Conservation (phyloP, 2,113 vertebrate species). For the Jacana jacana region DNA sequence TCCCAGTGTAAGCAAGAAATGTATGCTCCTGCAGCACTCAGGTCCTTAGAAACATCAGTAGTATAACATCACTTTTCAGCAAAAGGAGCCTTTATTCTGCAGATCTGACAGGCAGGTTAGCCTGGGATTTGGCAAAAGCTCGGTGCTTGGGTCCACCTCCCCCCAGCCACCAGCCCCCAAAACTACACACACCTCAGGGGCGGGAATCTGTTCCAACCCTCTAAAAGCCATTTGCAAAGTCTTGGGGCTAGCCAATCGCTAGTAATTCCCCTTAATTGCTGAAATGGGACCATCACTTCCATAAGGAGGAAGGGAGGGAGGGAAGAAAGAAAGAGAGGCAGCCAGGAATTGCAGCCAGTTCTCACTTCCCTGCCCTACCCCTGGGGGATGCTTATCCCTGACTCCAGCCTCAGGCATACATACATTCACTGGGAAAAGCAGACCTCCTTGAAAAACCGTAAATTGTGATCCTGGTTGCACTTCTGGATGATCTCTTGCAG, state of each 20-base stretch:
- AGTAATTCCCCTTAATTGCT: not conserved
- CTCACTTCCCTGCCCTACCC: not conserved
- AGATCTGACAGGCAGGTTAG: not conserved
- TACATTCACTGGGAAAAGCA: not conserved
- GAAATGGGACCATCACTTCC: not conserved
- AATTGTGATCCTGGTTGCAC: not conserved
- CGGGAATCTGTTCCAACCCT: not conserved
- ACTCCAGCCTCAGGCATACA: accelerated
- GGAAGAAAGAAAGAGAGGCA: not conserved
- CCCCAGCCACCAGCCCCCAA: not conserved
- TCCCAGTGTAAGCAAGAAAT: not conserved
- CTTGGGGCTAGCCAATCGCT: not conserved
- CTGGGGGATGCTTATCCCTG: not conserved
- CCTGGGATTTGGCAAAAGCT: not conserved
- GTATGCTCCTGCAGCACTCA: not conserved
- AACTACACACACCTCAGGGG: not conserved
- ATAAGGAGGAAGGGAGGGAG: not conserved
- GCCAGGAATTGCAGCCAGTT: not conserved
- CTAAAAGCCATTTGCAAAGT: not conserved
- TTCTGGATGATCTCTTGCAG: not conserved
- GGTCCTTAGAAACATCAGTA: not conserved
- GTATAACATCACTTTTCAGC: not conserved
- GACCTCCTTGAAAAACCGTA: not conserved
- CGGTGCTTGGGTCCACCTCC: not conserved
- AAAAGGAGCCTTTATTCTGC: not conserved